These are phyloP conservation scores for Beris chalybata DNA, from an alignment of 2,888 invertebrate genomes.

Conservation along the genomic window DNA sequence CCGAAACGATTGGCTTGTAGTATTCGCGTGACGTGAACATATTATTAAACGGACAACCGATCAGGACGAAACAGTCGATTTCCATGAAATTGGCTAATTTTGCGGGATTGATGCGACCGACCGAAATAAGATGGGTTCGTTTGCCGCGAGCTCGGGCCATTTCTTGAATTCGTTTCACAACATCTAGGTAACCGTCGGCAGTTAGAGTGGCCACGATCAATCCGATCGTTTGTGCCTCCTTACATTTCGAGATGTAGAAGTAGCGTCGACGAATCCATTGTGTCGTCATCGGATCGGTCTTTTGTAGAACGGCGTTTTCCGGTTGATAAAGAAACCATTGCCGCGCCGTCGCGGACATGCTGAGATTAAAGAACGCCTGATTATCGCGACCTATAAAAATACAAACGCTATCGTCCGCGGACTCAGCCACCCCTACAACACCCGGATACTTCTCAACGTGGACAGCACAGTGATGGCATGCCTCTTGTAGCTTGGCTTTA, in stretches of 20 bases:
- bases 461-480: background rate
- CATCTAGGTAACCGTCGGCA: slow-evolving; percentile 74
- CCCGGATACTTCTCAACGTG: slow-evolving; percentile 8
- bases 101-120: slow-evolving; percentile 92
- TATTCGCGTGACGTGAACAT: slow-evolving; percentile 82
- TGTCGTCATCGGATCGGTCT: slow-evolving; percentile 57
- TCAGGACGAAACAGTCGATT: slow-evolving; percentile 89
- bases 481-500: slow-evolving; percentile 3
- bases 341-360: slow-evolving; percentile 60
- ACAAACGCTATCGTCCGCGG: slow-evolving; percentile 52
- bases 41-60: slow-evolving; percentile 90
- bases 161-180: slow-evolving; percentile 72
- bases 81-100: slow-evolving; percentile 91
- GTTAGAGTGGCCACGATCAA: slow-evolving; percentile 90
- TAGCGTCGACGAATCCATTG: slow-evolving; percentile 77
- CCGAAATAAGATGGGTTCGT: slow-evolving; percentile 87
- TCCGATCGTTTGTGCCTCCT: slow-evolving; percentile 84
- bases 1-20: slow-evolving; percentile 86
- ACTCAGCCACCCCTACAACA: background rate
- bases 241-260: slow-evolving; percentile 86
- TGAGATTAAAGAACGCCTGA: slow-evolving; percentile 66
- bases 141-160: slow-evolving; percentile 76
- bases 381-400: slow-evolving; percentile 69
- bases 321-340: slow-evolving; percentile 64
- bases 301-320: slow-evolving; percentile 50